Percentiles rank a stretch among this genome's conserved stretches.
These are phyloP conservation scores for Apogon talboti DNA, from an alignment of 2,797 vertebrate genomes.

Conservation along the genomic window DNA sequence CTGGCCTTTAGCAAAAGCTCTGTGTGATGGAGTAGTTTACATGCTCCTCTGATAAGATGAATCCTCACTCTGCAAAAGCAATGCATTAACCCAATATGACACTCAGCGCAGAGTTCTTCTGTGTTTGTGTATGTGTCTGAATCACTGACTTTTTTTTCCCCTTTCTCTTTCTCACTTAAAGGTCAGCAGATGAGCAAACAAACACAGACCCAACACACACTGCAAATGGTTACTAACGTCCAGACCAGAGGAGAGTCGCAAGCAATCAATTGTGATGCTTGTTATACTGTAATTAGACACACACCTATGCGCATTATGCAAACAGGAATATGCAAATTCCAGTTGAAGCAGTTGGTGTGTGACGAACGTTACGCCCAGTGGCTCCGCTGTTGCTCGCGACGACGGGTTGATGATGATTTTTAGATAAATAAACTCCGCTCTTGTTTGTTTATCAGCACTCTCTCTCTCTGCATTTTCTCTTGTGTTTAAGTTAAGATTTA, in stretches of 20 bases:
- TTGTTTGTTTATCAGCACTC: slow-evolving; percentile 30
- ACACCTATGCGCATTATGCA: slow-evolving; percentile 55
- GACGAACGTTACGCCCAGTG: slow-evolving; percentile 50
- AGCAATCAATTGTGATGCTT: slow-evolving; percentile 58
- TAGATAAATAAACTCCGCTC: slow-evolving; percentile 44
- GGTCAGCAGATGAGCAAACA: slow-evolving; percentile 34
- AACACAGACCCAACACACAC: background rate
- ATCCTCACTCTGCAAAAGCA: slow-evolving; percentile 37
- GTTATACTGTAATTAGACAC: slow-evolving; percentile 60
- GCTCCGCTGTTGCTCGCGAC: slow-evolving; percentile 17
- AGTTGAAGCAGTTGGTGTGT: slow-evolving; percentile 40
- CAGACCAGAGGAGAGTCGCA: slow-evolving; percentile 13
- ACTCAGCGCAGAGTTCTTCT: background rate
- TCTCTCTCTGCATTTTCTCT: slow-evolving; percentile 6
- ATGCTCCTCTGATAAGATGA: slow-evolving; percentile 29
- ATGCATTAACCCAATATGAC: slow-evolving; percentile 30
- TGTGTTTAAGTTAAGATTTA: background rate
- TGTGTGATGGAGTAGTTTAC: slow-evolving; percentile 53
- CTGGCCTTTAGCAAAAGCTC: slow-evolving; percentile 62
- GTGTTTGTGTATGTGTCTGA: background rate
- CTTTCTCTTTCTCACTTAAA: slow-evolving; percentile 25
- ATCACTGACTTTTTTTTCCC: slow-evolving; percentile 4
- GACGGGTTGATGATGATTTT: slow-evolving; percentile 36
- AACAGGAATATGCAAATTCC: slow-evolving; percentile 66
- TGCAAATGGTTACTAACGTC: slow-evolving; percentile 39